phyloP scores from a whole-genome alignment of 2,888 invertebrate species.

The Lasioglossum malachurum region DNA sequence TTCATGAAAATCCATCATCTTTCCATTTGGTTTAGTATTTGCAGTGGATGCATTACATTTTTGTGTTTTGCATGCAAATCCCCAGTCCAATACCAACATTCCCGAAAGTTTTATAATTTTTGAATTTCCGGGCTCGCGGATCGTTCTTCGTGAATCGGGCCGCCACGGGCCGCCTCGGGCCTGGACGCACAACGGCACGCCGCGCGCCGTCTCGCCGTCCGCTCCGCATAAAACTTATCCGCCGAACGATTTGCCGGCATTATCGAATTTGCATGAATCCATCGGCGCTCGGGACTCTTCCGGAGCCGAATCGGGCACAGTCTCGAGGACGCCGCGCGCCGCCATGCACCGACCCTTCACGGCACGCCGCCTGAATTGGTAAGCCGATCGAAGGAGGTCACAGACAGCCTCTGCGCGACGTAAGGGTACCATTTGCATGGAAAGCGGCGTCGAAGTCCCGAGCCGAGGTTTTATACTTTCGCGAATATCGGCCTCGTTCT shows the following conservation, averaged over 20 bases:
- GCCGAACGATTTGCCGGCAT: constrained; percentile 67
- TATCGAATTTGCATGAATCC: constrained; percentile 72
- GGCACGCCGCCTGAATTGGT: constrained; percentile 51
- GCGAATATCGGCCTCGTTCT: constrained; percentile 27
- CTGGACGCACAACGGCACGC: constrained; percentile 13
- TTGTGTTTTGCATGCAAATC: not conserved
- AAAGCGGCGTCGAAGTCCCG: constrained; percentile 43
- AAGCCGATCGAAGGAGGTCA: constrained; percentile 43
- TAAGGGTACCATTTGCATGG: constrained; percentile 59
- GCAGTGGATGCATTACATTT: no score
- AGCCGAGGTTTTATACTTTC: constrained; percentile 50
- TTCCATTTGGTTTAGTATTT: not conserved
- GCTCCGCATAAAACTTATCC: constrained; percentile 58
- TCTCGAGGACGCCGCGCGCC: constrained; percentile 21
- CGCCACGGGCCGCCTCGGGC: not conserved
- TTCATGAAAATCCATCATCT: no score
- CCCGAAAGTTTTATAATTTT: not conserved
- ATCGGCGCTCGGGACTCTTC: constrained; percentile 47
- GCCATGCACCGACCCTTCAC: constrained; percentile 4
- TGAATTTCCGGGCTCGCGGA: not conserved
- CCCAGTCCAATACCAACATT: not conserved
- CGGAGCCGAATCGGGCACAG: constrained; percentile 33
- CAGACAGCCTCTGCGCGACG: constrained; percentile 30
- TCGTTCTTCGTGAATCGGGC: not conserved
- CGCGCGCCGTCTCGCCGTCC: not conserved